Base-by-base conservation (phyloP, 30 jellyfish, hydroid and myxozoan genomes). In the Pseudorhiza aurosa region DNA sequence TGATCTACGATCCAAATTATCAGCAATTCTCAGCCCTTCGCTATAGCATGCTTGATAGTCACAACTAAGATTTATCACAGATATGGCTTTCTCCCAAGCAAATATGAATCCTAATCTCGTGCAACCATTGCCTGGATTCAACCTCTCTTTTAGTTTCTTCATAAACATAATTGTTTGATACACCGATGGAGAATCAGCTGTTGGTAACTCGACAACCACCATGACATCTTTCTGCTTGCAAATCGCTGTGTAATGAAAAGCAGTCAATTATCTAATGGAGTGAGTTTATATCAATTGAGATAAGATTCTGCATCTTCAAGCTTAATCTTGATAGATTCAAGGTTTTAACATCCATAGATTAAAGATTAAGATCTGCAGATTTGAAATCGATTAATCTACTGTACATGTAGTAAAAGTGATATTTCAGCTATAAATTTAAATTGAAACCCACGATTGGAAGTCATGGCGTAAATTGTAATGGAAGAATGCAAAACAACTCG, bases 101-200 rank as follows among this genome's bases (percentile, higher is more conserved):
- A 74, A 39, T 24, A 74, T 74, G 9, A 74, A 8, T 21, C 72
- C 75, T n/a, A 74, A 76, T 36, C 35, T 74, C 24, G 70, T 74
- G 76, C 87, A 74, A 1, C 31, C 33, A 12, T 43, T 65, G 25
- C 35, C 29, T 31, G 87, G 87, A 12, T 17, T 36, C 4, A 74
- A 7, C 31, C 12, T 43, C 49, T 7, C 28, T 29, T 53, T 74
- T 67, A 74, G 9, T 2, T 22, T 27, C 10, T 35, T 18, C 18
- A 74, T n/a, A 65, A 74, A 74, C 2, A 6, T 35, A 8, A 9
- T 50, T 6, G 76, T 67, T 6, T 55, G 50, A 30, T 6, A 14
- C 4, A 47, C 87, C 21, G 75, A 28, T 2, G 33, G 8, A 18
- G 28, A 11, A 15, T 51, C 65, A 3, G 40, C 85, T 7, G 59